Base-by-base conservation (phyloP, 2,797 vertebrate species). In the Sarcophilus harrisii region DNA sequence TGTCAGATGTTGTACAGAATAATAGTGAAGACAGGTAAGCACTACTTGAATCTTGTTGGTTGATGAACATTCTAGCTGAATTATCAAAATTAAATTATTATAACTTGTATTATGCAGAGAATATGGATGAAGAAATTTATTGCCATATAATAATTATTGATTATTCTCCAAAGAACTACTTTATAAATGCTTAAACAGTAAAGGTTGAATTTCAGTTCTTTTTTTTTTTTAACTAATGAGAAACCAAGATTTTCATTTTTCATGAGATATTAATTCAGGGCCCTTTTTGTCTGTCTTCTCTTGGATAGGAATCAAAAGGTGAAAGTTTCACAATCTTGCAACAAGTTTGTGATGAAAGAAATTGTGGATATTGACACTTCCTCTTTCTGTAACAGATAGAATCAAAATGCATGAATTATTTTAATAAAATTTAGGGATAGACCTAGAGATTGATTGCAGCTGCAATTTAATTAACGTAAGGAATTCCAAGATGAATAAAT, bases 51-150 rank as follows among this genome's bases (percentile, higher is more conserved):
- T 94, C 12, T 32, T 94, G 2, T 90, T 96, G 73, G 21, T 52
- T 24, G 90, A 58, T 90, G 57, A 62, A 27, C 0, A 90, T 38
- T 98, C 95, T 6, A 95, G 3, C 4, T 94, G 29, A 87, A 96
- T 97, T 96, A 96, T 92, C 38, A 97, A 58, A 14, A 94, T 94
- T 92, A 0, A 38, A 0, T 57, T 96, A 95, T 96, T 94, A 92
- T 94, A 11, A 91, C 28, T 93, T 90, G 21, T 66, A 97, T 60
- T 89, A 45, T 96, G 60, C 92, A 62, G 91, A 81, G 66, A 93
- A 81, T 59, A 5, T 94, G 58, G 92, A 21, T 0, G n/a, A 91
- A 90, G 49, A 11, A 2, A 87, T 58, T 90, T 96, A 96, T 95
- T 95, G 62, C 3, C 4, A 0, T 58, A 11, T 57, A 95, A 93